These are phyloP conservation scores for Bos javanicus DNA, from an alignment of 2,113 vertebrate genomes.

Conservation along the genomic window DNA sequence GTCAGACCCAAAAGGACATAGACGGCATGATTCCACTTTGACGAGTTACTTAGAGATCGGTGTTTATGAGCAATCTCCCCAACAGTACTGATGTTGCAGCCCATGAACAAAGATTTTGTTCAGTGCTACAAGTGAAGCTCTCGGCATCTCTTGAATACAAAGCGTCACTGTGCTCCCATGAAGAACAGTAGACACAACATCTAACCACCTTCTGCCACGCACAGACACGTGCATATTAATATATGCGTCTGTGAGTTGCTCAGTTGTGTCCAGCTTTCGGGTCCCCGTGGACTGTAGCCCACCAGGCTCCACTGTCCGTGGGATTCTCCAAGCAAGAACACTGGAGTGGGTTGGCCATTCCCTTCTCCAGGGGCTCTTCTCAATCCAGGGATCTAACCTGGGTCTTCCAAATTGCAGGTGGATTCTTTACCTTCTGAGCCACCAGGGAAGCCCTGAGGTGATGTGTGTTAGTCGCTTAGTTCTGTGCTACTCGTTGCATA, in stretches of 20 bases:
- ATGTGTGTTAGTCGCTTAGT: background rate
- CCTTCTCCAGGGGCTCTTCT: background rate
- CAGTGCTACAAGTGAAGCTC: accelerated
- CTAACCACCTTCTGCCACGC: accelerated
- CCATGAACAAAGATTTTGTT: accelerated
- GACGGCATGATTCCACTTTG: background rate
- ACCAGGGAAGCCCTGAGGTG: background rate
- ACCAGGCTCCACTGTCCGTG: background rate
- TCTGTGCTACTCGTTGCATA: accelerated
- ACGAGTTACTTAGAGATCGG: background rate
- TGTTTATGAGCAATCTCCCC: background rate
- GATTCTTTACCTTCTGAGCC: background rate
- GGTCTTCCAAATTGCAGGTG: background rate
- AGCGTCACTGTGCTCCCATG: accelerated
- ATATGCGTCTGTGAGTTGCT: background rate
- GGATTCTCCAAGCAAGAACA: background rate
- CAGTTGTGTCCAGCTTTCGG: accelerated
- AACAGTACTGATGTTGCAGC: accelerated
- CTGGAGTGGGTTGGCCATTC: background rate
- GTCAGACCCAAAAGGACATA: background rate
- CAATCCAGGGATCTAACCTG: accelerated
- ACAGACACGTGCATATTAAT: accelerated
- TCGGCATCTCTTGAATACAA: accelerated
- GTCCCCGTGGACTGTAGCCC: background rate
- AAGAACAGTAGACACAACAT: accelerated